Percentiles rank a stretch among this genome's conserved stretches.
phyloP scores from a whole-genome alignment of 2,888 invertebrate species.

The Apamea epomidion region DNA sequence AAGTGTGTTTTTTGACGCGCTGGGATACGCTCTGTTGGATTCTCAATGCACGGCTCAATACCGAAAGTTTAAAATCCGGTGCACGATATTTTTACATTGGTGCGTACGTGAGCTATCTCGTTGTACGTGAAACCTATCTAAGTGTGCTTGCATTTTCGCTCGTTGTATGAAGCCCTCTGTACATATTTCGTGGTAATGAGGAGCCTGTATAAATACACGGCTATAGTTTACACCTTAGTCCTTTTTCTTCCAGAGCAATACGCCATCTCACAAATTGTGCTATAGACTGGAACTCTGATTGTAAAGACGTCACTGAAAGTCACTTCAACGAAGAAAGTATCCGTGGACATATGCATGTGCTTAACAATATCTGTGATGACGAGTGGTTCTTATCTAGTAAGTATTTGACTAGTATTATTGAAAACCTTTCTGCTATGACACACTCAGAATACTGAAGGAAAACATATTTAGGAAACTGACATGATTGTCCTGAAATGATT shows the following conservation, averaged over 20 bases:
- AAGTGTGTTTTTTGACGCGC: no score
- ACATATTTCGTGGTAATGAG: background rate
- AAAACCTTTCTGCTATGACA: background rate
- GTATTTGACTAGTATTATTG: constrained; percentile 50
- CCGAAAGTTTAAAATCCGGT: no score
- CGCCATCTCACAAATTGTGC: constrained; percentile 82
- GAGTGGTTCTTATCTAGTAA: constrained; percentile 79
- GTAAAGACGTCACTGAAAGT: constrained; percentile 81
- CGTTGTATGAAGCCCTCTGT: no score
- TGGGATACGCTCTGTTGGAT: no score
- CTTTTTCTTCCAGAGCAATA: constrained; percentile 75
- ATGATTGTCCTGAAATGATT: no score
- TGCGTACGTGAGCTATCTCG: no score
- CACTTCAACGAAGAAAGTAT: constrained; percentile 84
- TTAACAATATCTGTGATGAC: constrained; percentile 81
- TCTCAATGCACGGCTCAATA: no score
- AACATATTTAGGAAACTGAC: background rate
- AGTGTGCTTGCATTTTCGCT: background rate
- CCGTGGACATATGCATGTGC: constrained; percentile 83
- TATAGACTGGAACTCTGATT: constrained; percentile 85
- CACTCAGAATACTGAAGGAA: background rate
- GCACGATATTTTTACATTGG: no score
- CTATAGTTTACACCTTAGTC: background rate
- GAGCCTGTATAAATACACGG: background rate
- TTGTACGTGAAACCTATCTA: background rate